A percentile compares a stretch with the other conserved stretches of the same genome.
These are phyloP conservation scores for Drosophila orena DNA, from an alignment of 1,140 invertebrate genomes.

Conservation along the genomic window DNA sequence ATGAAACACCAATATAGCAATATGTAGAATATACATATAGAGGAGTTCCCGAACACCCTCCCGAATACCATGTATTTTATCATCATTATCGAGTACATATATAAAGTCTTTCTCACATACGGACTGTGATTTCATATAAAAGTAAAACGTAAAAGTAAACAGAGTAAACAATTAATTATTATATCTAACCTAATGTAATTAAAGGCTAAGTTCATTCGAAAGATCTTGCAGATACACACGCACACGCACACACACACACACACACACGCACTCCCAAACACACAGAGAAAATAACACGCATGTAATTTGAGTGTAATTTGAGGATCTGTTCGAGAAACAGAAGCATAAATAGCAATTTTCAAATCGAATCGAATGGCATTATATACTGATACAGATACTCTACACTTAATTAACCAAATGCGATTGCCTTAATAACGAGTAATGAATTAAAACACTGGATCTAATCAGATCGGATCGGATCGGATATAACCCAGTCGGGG, in stretches of 20 bases:
- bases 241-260: constrained; percentile 1
- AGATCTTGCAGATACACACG: constrained; percentile 15
- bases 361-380: constrained; percentile 38
- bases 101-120: constrained; percentile 84
- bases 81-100: constrained; percentile 75
- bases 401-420: constrained; percentile 55
- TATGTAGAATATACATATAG: constrained; percentile 35
- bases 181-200: constrained; percentile 46
- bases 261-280: constrained; percentile 4
- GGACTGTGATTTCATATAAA: constrained; percentile 84
- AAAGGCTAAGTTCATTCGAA: constrained; percentile 33
- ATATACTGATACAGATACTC: constrained; percentile 42
- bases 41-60: constrained; percentile 9
- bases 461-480: constrained; percentile 4
- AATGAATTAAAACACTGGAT: constrained; percentile 16
- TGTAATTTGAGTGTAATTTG: constrained; percentile 5
- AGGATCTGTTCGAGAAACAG: constrained; percentile 8
- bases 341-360: constrained; percentile 34
- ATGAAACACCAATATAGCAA: constrained; percentile 42
- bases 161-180: constrained; percentile 56
- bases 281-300: constrained; percentile 1
- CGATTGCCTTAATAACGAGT: constrained; percentile 56
- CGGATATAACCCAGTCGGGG: constrained; percentile 43
- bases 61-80: constrained; percentile 55
- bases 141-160: constrained; percentile 45